These are phyloP conservation scores for Takifugu ocellatus DNA, from an alignment of 2,797 vertebrate genomes.

Conservation along the genomic window DNA sequence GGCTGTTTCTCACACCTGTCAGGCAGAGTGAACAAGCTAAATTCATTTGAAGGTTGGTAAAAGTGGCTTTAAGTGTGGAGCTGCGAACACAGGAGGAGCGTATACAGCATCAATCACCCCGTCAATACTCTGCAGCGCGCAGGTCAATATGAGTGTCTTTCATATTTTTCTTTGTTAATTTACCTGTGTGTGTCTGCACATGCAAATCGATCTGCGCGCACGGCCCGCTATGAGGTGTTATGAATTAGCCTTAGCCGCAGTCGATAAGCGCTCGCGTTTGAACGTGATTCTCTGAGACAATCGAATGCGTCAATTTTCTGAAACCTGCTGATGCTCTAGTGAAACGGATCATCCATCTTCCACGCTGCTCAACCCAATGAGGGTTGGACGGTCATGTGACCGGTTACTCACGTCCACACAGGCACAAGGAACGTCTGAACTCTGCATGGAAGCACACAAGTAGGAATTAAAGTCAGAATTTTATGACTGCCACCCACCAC, in stretches of 20 bases:
- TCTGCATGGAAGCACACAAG: no score
- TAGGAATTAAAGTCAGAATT: no score
- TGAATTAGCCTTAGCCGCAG: conserved; percentile 4
- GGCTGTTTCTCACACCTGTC: conserved; percentile 29
- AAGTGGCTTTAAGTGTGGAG: conserved; percentile 8
- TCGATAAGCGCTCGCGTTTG: conserved; percentile 9
- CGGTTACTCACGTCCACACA: no score
- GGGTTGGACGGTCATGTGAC: no score
- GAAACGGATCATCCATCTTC: background rate
- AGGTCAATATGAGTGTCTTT: background rate
- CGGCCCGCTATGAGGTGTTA: conserved; percentile 4
- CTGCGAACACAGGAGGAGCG: conserved; percentile 17
- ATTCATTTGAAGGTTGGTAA: conserved; percentile 17
- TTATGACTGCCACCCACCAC: no score
- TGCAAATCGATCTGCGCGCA: no score
- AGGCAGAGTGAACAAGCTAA: conserved; percentile 22
- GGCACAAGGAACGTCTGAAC: no score
- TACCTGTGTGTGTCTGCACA: background rate
- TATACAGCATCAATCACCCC: no score
- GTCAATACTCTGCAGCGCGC: background rate
- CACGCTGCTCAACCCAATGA: no score
- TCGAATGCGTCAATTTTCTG: conserved; percentile 10
- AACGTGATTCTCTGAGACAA: conserved; percentile 5
- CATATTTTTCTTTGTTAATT: background rate
- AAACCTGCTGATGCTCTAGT: conserved; percentile 8